A percentile compares a stretch with the other conserved stretches of the same genome.
These are phyloP conservation scores for Ctenopoma kingsleyae DNA, from an alignment of 2,797 vertebrate genomes.

Conservation along the genomic window DNA sequence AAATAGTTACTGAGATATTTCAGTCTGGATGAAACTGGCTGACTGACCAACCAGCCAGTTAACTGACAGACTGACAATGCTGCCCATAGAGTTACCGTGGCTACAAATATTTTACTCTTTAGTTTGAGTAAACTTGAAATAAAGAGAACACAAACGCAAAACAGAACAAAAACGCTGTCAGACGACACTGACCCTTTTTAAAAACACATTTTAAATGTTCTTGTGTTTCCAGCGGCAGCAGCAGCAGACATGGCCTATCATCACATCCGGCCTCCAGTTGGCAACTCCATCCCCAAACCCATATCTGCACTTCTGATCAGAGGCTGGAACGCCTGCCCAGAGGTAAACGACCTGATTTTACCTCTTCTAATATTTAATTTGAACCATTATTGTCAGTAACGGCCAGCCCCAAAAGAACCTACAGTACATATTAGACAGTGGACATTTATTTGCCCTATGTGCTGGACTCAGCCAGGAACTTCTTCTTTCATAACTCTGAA, in stretches of 20 bases:
- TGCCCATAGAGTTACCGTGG: neutral
- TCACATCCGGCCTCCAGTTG: slow-evolving; percentile 92
- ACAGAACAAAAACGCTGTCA: neutral
- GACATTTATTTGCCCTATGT: neutral
- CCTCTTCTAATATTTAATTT: neutral
- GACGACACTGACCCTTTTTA: neutral
- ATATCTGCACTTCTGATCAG: slow-evolving; percentile 91
- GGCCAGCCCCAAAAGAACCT: neutral
- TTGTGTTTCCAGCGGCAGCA: slow-evolving; percentile 85
- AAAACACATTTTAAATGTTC: neutral
- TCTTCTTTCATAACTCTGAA: neutral
- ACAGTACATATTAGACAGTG: neutral
- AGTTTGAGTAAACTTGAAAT: neutral
- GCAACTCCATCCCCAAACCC: slow-evolving; percentile 92
- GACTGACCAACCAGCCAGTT: no score
- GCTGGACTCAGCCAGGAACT: neutral
- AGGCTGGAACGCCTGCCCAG: slow-evolving; percentile 93
- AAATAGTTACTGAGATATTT: no score
- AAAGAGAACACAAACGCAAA: neutral
- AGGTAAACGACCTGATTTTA: slow-evolving; percentile 81
- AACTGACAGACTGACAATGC: no score
- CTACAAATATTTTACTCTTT: neutral
- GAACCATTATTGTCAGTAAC: neutral
- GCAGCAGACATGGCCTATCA: slow-evolving; percentile 97
- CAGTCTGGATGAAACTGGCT: no score